Base-by-base conservation (phyloP, 2,113 vertebrate genomes). In the Thalassarche chlororhynchos region DNA sequence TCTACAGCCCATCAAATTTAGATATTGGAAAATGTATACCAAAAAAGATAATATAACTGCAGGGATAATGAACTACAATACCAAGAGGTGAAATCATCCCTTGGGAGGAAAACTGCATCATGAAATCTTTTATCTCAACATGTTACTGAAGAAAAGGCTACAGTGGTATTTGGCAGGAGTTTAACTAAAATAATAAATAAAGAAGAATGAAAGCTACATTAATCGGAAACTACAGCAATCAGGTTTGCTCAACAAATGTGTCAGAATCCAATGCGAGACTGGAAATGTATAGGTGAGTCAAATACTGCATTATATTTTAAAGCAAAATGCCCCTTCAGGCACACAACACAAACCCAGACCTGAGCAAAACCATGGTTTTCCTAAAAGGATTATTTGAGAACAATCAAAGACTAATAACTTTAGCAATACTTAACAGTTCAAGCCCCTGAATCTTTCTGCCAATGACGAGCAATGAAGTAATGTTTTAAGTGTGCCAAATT, bases 111-210 rank as follows among this genome's bases (percentile, higher is more conserved):
- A 97, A 95, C 23, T 71, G 54, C 14, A 95, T 51, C 66, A 78
- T 68, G 87, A 94, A 93, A 88, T 77, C 49, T 94, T 95, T 97
- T 97, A 86, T 81, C 76, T 97, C 72, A 90, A 60, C 23, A 62
- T 46, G 5, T 92, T 95, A 94, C 78, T 84, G 72, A 96, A 97
- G n/a, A 60, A 95, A 96, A 95, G 46, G 57, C 66, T 89, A 52
- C 69, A 90, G 84, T 95, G 87, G 54, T 85, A 90, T 97, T 96
- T 96, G 85, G 86, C 84, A 97, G 66, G 76, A 90, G 54, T 96
- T 93, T 95, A 87, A 82, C 79, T 95, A 89, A 69, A 60, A 26
- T 93, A 95, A 95, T 91, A 82, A 97, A 94, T 89, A 96, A 87
- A 52, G 34, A 86, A 93, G 44, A 86, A 97, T 92, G 52, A 97